A percentile compares a stretch with the other conserved stretches of the same genome.
Evolutionary conservation across 2,113 vertebrate species (phyloP).

Genomic region (Bubo scandiacus): DNA sequence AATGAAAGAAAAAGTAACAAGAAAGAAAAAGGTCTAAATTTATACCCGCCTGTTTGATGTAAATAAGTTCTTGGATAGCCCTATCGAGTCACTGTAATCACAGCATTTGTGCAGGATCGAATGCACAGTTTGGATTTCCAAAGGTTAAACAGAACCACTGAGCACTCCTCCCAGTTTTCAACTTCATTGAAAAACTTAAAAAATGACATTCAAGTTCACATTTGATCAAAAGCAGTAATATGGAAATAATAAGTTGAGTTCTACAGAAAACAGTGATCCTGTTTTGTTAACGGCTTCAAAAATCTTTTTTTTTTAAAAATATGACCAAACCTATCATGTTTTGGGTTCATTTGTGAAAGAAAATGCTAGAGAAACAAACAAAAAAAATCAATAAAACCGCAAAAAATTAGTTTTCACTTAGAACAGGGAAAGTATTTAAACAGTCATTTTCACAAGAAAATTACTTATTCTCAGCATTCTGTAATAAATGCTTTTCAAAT

Average conservation of each 20-base stretch:
- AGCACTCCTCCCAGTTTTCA: neutral
- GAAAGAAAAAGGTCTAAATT: neutral
- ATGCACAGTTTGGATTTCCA: neutral
- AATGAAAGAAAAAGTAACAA: neutral
- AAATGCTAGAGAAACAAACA: neutral
- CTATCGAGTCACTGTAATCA: neutral
- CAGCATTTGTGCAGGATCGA: neutral
- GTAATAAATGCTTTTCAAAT: neutral
- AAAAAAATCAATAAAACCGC: neutral
- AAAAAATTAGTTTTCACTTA: neutral
- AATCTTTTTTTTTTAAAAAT: neutral
- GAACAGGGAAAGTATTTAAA: neutral
- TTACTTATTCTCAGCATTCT: neutral
- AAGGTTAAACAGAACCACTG: neutral
- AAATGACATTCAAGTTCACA: neutral
- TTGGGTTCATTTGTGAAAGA: neutral
- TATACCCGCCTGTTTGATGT: too few species aligned
- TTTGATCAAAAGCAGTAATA: neutral
- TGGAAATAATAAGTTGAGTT: neutral
- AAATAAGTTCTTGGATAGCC: neutral
- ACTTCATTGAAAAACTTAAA: neutral
- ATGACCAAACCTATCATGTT: neutral
- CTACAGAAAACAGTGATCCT: neutral
- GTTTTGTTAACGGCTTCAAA: neutral
- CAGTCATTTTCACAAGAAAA: neutral